Evolutionary conservation across 2,797 vertebrate species (phyloP).

Genomic region (Onychomys leucogaster): DNA sequence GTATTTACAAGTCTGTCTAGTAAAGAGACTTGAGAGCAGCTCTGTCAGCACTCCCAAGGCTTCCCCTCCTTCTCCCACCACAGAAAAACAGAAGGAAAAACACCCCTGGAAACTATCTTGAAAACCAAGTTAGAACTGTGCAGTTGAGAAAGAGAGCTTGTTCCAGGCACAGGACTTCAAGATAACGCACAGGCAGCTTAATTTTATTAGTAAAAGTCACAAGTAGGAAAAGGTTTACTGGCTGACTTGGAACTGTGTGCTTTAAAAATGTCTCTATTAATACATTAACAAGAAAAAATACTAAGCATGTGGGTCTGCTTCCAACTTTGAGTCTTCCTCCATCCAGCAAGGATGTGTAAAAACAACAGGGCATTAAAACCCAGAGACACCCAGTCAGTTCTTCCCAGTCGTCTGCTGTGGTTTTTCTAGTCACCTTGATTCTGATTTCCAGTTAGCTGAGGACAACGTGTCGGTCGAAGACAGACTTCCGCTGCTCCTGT

Average conservation of each 20-base stretch:
- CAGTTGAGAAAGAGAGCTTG: conserved; percentile 70
- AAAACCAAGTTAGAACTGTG: conserved; percentile 71
- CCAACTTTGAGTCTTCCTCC: conserved; percentile 73
- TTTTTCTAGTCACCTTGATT: conserved; percentile 61
- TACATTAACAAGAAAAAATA: conserved; percentile 74
- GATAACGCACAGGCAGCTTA: conserved; percentile 74
- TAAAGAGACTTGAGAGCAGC: conserved; percentile 84
- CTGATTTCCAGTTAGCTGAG: conserved; percentile 92
- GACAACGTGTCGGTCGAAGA: conserved; percentile 98
- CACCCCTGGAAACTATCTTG: conserved; percentile 73
- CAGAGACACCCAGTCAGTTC: conserved; percentile 79
- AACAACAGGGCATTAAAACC: conserved; percentile 74
- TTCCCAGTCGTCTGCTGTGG: conserved; percentile 70
- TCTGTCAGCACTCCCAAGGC: conserved; percentile 52
- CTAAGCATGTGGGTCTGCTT: conserved; percentile 71
- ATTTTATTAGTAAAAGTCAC: conserved; percentile 87
- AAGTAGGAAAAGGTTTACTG: conserved; percentile 80
- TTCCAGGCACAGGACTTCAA: conserved; percentile 66
- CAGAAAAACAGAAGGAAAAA: background rate
- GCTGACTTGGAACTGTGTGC: conserved; percentile 79
- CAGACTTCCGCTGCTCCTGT: conserved; percentile 98
- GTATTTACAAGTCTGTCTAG: conserved; percentile 86
- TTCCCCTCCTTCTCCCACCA: background rate
- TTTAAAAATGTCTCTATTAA: conserved; percentile 78
- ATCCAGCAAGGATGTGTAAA: conserved; percentile 69